Evolutionary conservation across 35 echinoderm and acorn worm genomes (phyloP).

Genomic region (Chiridota heheva): DNA sequence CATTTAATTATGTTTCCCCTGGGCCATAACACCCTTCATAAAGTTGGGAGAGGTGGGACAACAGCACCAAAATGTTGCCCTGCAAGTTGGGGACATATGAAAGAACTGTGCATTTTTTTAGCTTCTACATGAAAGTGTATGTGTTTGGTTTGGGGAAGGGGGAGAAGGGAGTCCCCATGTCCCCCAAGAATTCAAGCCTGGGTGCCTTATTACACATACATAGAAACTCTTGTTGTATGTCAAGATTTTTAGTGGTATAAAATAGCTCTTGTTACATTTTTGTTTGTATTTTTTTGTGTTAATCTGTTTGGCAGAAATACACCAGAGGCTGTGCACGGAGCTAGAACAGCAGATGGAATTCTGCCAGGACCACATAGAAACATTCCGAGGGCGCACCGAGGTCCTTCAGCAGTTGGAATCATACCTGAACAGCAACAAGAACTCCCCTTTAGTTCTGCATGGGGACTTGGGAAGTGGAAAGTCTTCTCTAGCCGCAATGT

Average conservation of each 20-base stretch:
- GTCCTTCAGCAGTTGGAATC: constrained; percentile 58
- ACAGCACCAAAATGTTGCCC: too few species aligned
- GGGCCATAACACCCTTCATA: too few species aligned
- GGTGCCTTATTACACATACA: not conserved
- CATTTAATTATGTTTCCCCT: too few species aligned
- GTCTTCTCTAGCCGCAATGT: constrained; percentile 66
- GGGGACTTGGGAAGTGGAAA: constrained; percentile 79
- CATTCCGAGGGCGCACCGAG: constrained; percentile 72
- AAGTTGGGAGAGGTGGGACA: too few species aligned
- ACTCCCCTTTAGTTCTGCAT: constrained; percentile 69
- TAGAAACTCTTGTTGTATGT: not conserved
- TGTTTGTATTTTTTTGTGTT: not conserved
- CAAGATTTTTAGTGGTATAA: too few species aligned
- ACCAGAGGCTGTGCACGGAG: constrained; percentile 67
- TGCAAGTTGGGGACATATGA: too few species aligned
- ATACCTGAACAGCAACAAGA: constrained; percentile 67
- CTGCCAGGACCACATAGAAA: constrained; percentile 69
- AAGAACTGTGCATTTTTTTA: too few species aligned
- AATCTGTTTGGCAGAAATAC: constrained; percentile 63
- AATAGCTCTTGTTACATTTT: too few species aligned
- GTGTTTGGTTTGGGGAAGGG: too few species aligned
- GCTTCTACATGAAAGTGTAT: too few species aligned
- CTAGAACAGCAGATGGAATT: constrained; percentile 63
- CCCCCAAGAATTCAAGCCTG: too few species aligned
- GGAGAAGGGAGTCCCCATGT: too few species aligned